Base-by-base conservation (phyloP, 2,888 invertebrate genomes). In the Agriopis aurantiaria region DNA sequence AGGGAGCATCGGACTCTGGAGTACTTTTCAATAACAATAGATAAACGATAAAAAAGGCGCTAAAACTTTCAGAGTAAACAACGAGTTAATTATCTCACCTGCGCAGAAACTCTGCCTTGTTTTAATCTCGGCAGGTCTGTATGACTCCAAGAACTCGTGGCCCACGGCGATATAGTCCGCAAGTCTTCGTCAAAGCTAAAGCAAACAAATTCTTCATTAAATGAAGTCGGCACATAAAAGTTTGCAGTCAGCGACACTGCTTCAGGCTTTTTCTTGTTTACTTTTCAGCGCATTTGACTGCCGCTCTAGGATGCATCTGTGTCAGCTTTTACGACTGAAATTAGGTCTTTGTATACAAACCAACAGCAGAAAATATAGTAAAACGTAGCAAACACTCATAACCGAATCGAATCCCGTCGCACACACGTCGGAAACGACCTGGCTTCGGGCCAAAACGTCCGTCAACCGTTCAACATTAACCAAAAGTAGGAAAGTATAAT, bases 71-170 rank as follows among this genome's bases (percentile, higher is more conserved):
- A 33, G 14, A 57, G 43, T 57, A 62, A 57, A 62, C 40, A 68
- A 3, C 49, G 56, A 60, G 68, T 71, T 65, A 41, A 66, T 58
- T 33, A 59, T 57, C 79, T 91, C 86, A 96, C 96, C 95, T 97
- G 97, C 17, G 97, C 97, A 17, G 97, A 97, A 60, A 97, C 95
- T 93, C 96, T 95, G 74, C 97, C 97, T 85, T 96, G 95, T 75
- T 96, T 96, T 75, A 97, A 88, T 63, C 97, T 93, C 33, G 96
- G 96, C 79, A 97, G 92, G 83, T 97, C 97, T 8, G 97, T 97
- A 85, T 97, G 97, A 79, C 96, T 97, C 97, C 97, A 97, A 68
- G 95, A 96, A 84, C 96, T 96, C 74, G 96, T 96, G 57, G 96
- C 96, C 97, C 97, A 97, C n/a, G 97, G 97, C 52, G 95, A 95